Base-by-base conservation (phyloP, 1,140 invertebrate species). In the Globodera rostochiensis region DNA sequence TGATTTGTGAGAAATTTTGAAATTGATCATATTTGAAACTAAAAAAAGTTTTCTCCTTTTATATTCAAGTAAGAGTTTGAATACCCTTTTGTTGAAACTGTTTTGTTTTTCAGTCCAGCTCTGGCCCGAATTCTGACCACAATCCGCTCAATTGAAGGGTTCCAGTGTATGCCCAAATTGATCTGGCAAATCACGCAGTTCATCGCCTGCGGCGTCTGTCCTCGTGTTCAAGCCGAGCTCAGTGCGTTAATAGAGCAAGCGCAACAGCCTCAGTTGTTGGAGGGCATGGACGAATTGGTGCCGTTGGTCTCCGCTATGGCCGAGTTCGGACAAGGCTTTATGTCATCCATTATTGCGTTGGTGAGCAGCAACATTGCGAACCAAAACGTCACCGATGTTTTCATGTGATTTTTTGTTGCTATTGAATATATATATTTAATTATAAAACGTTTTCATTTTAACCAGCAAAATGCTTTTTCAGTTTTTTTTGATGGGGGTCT, bases 241-340 rank as follows among this genome's bases (percentile, higher is more conserved):
- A 49, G 47, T 47, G 11, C 69, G 21, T 11, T 80, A 45, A 4
- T 64, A 15, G 4, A 76, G 25, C 71, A 80, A 13, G 11, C 6
- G 19, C 60, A 64, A 49, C n/a, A 46, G 21, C 21, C n/a, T 15
- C 60, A 81, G n/a, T 45, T 79, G 2, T 25, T 45, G 46, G 80
- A 81, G 9, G 70, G 67, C 25, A 82, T 81, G 46, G 57, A 70
- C 45, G 80, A 81, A 15, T 49, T 81, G 46, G 50, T 71, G 53
- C 77, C 77, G 11, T 36, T 81, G 70, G 64, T 81, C 50, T 64
- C 50, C 46, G 49, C 81, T 6, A 25, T 81, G 25, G 70, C 60
- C 47, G 80, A 81, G n/a, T 81, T 81, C 53, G 21, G 77, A 7
- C 77, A 81, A 4, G 80, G 47, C 45, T 82, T 69, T 71, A 45